phyloP scores from a whole-genome alignment of 2,797 vertebrate genomes.

The Helarctos malayanus region DNA sequence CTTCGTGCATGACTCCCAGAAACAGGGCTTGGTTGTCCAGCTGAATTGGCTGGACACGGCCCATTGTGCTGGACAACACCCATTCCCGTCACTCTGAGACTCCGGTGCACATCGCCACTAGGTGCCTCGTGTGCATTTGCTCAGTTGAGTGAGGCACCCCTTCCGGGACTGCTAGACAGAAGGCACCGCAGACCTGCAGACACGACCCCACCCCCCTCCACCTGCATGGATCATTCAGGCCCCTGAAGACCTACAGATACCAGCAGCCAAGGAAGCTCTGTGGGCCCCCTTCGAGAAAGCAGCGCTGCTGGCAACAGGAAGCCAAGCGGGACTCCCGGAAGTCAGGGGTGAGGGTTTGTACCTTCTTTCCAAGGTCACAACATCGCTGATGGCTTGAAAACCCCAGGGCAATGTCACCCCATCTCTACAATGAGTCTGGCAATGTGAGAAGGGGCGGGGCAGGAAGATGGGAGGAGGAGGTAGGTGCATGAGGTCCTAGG shows the following conservation, averaged over 20 bases:
- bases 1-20: background rate
- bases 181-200: background rate
- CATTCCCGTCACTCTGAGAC: background rate
- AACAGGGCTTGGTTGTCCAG: background rate
- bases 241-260: background rate
- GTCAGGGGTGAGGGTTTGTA: background rate
- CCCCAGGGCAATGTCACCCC: background rate
- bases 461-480: background rate
- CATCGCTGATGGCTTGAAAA: background rate
- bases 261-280: background rate
- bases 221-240: background rate
- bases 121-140: background rate
- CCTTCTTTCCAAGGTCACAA: background rate
- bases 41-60: background rate
- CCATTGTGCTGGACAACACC: background rate
- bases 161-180: background rate
- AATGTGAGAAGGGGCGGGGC: too few relatives aligned
- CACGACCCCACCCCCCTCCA: background rate
- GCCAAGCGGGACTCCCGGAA: background rate
- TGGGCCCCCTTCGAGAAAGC: background rate
- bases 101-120: background rate
- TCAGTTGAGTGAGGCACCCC: background rate
- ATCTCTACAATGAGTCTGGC: background rate
- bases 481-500: too few relatives aligned
- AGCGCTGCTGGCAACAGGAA: background rate